A percentile compares a stretch with the other conserved stretches of the same genome.
Evolutionary conservation across 2,113 vertebrate species (phyloP).

Genomic region (Solenodon paradoxus): DNA sequence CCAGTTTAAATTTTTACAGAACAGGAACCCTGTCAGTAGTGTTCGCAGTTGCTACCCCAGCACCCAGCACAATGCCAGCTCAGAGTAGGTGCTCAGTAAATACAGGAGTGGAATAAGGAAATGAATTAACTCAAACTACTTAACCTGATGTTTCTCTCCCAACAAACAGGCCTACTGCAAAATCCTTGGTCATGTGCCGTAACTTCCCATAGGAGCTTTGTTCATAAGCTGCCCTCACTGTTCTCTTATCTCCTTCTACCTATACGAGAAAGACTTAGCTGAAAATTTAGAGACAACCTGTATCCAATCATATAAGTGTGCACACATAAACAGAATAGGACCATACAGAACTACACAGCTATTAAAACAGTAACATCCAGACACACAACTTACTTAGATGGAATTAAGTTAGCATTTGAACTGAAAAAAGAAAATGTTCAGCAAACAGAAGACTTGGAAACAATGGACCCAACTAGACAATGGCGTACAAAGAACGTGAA

Average conservation of each 20-base stretch:
- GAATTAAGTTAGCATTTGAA: slow-evolving; percentile 25
- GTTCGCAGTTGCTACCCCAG: not conserved
- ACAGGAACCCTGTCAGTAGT: not conserved
- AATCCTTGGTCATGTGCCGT: not conserved
- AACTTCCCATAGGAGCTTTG: not conserved
- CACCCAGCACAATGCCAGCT: not conserved
- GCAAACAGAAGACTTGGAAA: slow-evolving; percentile 21
- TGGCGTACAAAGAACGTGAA: not conserved
- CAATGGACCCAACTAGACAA: not conserved
- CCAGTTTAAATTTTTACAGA: not conserved
- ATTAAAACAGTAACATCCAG: not conserved
- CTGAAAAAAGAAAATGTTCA: not conserved
- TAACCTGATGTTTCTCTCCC: not conserved
- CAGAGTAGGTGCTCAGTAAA: not conserved
- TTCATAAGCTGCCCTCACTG: not conserved
- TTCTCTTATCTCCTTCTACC: not conserved
- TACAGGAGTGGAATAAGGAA: not conserved
- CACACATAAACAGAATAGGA: not conserved
- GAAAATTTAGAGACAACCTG: not conserved
- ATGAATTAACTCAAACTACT: not conserved
- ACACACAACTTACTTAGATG: not conserved
- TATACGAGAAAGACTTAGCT: not conserved
- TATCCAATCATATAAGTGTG: not conserved
- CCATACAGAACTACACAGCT: not conserved
- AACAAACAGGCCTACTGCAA: not conserved